Evolutionary conservation across 2,888 invertebrate genomes (phyloP).

Genomic region (Cyaniris semiargus): DNA sequence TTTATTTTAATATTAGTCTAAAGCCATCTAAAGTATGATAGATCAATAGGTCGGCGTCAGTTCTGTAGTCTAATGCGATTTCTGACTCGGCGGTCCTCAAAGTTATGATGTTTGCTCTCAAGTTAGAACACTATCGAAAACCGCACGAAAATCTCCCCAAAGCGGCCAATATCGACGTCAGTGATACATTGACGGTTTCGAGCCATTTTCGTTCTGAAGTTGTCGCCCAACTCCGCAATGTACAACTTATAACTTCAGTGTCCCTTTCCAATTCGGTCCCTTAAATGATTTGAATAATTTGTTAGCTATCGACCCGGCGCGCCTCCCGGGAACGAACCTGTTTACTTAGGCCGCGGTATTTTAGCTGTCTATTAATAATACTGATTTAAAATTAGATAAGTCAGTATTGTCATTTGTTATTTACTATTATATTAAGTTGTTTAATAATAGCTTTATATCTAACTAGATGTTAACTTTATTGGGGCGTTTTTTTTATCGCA

Average conservation of each 20-base stretch:
- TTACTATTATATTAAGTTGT: background rate
- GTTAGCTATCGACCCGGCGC: slow-evolving; percentile 36
- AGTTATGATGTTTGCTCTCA: slow-evolving; percentile 9
- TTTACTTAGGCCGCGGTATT: slow-evolving; percentile 39
- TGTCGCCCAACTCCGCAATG: background rate
- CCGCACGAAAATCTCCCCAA: background rate
- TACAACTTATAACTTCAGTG: slow-evolving; percentile 4
- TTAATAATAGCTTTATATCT: background rate
- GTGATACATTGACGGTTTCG: background rate
- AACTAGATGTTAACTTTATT: too few relatives aligned
- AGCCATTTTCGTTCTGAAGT: background rate
- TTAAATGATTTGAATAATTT: slow-evolving; percentile 41
- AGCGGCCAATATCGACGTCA: background rate
- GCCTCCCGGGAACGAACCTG: slow-evolving; percentile 41
- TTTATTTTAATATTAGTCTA: background rate
- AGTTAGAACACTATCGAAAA: slow-evolving; percentile 6
- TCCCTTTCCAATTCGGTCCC: slow-evolving; percentile 17
- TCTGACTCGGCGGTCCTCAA: background rate
- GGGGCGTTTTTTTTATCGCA: background rate
- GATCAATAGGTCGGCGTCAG: background rate
- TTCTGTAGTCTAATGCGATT: background rate
- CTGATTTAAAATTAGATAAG: slow-evolving; percentile 34
- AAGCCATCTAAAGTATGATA: background rate
- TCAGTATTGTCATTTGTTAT: slow-evolving; percentile 2
- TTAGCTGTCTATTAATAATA: slow-evolving; percentile 40